Evolutionary conservation across 2,888 invertebrate species (phyloP), one percentile per base, ranked within the genome.

Genomic region (Boloria selene): DNA sequence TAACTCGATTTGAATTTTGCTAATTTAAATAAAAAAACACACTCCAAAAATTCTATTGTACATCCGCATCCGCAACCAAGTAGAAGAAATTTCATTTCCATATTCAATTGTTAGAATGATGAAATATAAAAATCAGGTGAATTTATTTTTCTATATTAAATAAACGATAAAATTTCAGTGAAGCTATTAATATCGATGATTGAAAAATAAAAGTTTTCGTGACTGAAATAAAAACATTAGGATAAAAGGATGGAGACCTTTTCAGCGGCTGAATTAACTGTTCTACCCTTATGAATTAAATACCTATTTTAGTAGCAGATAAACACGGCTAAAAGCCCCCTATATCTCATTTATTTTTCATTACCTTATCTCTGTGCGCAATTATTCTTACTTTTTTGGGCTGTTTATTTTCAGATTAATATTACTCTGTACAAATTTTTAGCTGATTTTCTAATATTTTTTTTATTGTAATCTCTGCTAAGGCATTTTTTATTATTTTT

Each of bases 201-300:
- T 47, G n/a, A 4, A 14, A 13, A 49, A 59, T 49, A 50, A 10
- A 50, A 38, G 49, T 50, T 59, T 38, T 14, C 4, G 13, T 31
- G 17, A n/a, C 31, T 17, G 13, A 31, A 14, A 22, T 42, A 58
- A 49, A 59, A 59, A 50, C 49, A 59, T 59, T 31, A 50, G 13
- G 13, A 18, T 58, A n/a, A 16, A 59, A 38, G 31, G 50, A 47
- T 49, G 6, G 38, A 50, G 38, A 50, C 59, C 50, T 31, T 59
- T 50, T 38, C 58, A 26, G 42, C 18, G 17, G 31, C 31, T 47
- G 52, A 13, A 7, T 16, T 50, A 47, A 47, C 51, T 51, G n/a
- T 52, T 47, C n/a, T 52, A 59, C 58, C 64, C 52, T 64, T 59
- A 38, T 64, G 52, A 64, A 64, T 64, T 64, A 59, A 47, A 59